These are phyloP conservation scores for Meganola albula DNA, from an alignment of 2,888 invertebrate species.

Conservation along the genomic window DNA sequence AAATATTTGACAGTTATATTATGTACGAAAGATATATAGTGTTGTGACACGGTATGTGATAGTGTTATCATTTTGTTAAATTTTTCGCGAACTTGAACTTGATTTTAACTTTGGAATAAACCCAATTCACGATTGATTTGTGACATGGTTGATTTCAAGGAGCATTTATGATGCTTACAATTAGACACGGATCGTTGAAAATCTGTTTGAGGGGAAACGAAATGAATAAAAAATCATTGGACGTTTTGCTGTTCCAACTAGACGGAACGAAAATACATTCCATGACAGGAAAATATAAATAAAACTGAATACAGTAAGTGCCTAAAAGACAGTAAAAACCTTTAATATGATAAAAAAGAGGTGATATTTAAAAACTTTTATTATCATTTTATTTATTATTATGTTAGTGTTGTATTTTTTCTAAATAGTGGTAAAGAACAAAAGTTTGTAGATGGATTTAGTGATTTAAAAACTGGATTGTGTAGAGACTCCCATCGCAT, in stretches of 20 bases:
- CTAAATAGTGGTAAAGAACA: constrained; percentile 27
- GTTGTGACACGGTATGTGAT: constrained; percentile 39
- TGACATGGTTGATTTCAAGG: constrained; percentile 57
- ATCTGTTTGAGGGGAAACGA: constrained; percentile 58
- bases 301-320: constrained; percentile 29
- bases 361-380: constrained; percentile 39
- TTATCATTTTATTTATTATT: constrained; percentile 22
- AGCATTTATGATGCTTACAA: constrained; percentile 67
- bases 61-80: constrained; percentile 34
- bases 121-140: constrained; percentile 58
- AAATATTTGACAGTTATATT: constrained; percentile 61
- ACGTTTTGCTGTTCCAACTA: constrained; percentile 50
- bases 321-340: constrained; percentile 37
- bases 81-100: constrained; percentile 68
- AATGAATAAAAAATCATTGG: constrained; percentile 60
- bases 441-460: constrained; percentile 17
- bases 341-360: constrained; percentile 53
- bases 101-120: constrained; percentile 33
- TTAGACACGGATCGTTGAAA: constrained; percentile 64
- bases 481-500: constrained; percentile 19
- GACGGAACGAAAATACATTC: constrained; percentile 45
- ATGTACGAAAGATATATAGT: constrained; percentile 48
- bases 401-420: constrained; percentile 17
- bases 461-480: constrained; percentile 29
- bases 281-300: constrained; percentile 42